Base-by-base conservation (phyloP, 1,140 invertebrate species). In the Zaprionus davidi region DNA sequence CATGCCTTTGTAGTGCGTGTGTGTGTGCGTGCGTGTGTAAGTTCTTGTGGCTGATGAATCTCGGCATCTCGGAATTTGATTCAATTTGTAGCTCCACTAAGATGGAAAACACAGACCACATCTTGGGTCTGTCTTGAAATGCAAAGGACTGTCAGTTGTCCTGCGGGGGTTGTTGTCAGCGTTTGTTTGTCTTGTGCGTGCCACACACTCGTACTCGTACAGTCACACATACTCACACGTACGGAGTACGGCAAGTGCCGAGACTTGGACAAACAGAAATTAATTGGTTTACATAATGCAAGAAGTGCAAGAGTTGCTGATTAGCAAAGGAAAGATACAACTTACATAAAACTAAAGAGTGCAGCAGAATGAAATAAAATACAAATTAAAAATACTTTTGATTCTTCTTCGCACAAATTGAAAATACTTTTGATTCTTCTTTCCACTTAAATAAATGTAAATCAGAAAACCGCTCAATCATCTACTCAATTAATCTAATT, bases 1-100 rank as follows among this genome's bases (percentile, higher is more conserved):
- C 78, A 88, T 62, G 70, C 44, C 44, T 51, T 55, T 31, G 34
- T 20, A 20, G 31, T 62, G n/a, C 71, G 51, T 74, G 31, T 64
- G 34, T 64, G 28, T 28, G 26, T 31, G 28, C 28, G 5, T 63
- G 24, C 68, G 24, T 68, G 56, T 67, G 60, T 73, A 44, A 71
- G 56, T 65, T 46, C 41, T 53, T 80, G 73, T 65, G 67, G 60
- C 68, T 78, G 81, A 88, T 84, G 72, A 86, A 86, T 86, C 76
- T 72, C 57, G 56, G 49, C 55, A 60, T 56, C 73, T 62, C 31
- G 57, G 74, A 76, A 76, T 76, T 72, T 76, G 74, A 76, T 76
- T 76, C 57, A 76, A 76, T 76, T 76, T 76, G 74, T 75, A 66
- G 72, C 66, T 56, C 58, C 72, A 60, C 31, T 28, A 56, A 38